phyloP scores from a whole-genome alignment of 1,140 invertebrate species.

The Leptinotarsa defecta region DNA sequence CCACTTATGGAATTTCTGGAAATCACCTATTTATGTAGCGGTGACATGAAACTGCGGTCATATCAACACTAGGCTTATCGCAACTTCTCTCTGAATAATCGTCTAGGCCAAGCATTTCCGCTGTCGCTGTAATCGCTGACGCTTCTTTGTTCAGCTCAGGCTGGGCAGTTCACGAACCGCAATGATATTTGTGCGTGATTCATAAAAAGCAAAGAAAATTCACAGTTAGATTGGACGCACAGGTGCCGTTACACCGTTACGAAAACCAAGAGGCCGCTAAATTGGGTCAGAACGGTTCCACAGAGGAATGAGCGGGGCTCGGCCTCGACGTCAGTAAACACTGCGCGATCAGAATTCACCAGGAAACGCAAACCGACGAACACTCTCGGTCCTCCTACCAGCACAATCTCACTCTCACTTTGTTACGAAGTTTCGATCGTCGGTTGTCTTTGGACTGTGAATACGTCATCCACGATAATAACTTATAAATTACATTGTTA shows the following conservation, averaged over 20 bases:
- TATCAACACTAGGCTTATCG: too few species aligned
- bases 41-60: too few species aligned
- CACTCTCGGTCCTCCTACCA: too few species aligned
- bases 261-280: constrained; percentile 4
- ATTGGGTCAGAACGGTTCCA: constrained; percentile 18
- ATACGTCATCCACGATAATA: too few species aligned
- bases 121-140: background rate
- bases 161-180: background rate
- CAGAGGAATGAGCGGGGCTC: background rate
- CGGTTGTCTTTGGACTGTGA: background rate
- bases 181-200: constrained; percentile 7
- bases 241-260: constrained; percentile 18
- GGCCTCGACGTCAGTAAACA: background rate
- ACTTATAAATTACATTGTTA: too few species aligned
- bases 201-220: constrained; percentile 21
- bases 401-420: background rate
- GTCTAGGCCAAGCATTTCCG: background rate
- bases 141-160: background rate
- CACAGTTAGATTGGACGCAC: constrained; percentile 15
- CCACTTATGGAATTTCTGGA: too few species aligned
- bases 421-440: background rate
- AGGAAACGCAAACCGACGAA: background rate
- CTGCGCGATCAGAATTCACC: background rate
- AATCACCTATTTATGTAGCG: too few species aligned
- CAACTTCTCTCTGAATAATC: background rate